These are phyloP conservation scores for Tachysurus vachellii DNA, from an alignment of 2,113 vertebrate species.

Conservation along the genomic window DNA sequence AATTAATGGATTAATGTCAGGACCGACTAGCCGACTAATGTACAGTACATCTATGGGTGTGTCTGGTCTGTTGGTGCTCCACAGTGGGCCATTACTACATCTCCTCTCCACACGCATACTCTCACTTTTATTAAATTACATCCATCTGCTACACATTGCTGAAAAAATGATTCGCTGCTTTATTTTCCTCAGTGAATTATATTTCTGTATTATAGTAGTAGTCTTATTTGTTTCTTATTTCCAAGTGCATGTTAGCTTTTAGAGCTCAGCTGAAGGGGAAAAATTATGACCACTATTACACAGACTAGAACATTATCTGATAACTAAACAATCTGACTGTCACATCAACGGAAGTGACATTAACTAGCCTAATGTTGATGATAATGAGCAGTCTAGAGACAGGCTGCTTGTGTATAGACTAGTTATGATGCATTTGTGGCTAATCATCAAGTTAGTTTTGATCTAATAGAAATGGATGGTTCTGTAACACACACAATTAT, in stretches of 20 bases:
- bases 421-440: background rate
- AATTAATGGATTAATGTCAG: background rate
- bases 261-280: background rate
- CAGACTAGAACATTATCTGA: background rate
- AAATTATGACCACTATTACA: background rate
- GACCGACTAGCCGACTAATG: background rate
- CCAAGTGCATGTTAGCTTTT: background rate
- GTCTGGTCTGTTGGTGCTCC: background rate
- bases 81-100: background rate
- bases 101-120: background rate
- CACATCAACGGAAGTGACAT: background rate
- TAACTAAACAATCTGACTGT: background rate
- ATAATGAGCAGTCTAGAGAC: background rate
- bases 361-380: constrained; percentile 8
- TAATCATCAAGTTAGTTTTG: background rate
- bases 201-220: background rate
- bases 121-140: background rate
- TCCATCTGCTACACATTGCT: background rate
- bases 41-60: background rate
- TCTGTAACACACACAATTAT: background rate
- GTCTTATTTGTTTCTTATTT: background rate
- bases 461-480: background rate
- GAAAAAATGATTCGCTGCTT: background rate
- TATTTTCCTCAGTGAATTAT: background rate
- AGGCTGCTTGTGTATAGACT: background rate